phyloP scores from a whole-genome alignment of 2,797 vertebrate species.

The Micromesistius poutassou region DNA sequence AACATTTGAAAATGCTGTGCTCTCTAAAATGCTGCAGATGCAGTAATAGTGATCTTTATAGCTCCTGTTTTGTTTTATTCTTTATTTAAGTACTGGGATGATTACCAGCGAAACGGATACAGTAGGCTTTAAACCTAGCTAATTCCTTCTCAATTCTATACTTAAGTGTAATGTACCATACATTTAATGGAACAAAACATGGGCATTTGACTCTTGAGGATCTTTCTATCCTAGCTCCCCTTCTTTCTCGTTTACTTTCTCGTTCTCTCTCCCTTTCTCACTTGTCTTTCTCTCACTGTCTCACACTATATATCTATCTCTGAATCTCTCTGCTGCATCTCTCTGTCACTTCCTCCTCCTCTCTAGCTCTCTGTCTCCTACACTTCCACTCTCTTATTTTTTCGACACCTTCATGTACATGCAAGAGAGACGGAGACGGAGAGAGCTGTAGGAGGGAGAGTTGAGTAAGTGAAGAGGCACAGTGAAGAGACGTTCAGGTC shows the following conservation, averaged over 20 bases:
- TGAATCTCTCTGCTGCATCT: conserved; percentile 26
- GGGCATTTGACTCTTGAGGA: background rate
- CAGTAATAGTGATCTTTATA: background rate
- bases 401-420: conserved; percentile 51
- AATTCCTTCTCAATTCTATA: background rate
- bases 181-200: background rate
- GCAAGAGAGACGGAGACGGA: conserved; percentile 42
- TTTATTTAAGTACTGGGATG: background rate
- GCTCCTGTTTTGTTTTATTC: background rate
- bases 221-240: background rate
- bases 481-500: conserved; percentile 53
- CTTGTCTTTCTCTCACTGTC: background rate
- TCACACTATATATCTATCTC: conserved; percentile 3
- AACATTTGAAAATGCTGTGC: background rate
- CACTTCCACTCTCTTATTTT: background rate
- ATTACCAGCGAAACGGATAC: background rate
- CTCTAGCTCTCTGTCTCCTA: background rate
- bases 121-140: background rate
- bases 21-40: background rate
- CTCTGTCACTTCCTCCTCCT: conserved; percentile 13
- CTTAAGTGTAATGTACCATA: background rate
- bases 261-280: no score
- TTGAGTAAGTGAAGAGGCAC: conserved; percentile 71
- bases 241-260: background rate
- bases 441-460: conserved; percentile 67